These are phyloP conservation scores for Acheta domesticus DNA, from an alignment of 2,888 invertebrate genomes.

Conservation along the genomic window DNA sequence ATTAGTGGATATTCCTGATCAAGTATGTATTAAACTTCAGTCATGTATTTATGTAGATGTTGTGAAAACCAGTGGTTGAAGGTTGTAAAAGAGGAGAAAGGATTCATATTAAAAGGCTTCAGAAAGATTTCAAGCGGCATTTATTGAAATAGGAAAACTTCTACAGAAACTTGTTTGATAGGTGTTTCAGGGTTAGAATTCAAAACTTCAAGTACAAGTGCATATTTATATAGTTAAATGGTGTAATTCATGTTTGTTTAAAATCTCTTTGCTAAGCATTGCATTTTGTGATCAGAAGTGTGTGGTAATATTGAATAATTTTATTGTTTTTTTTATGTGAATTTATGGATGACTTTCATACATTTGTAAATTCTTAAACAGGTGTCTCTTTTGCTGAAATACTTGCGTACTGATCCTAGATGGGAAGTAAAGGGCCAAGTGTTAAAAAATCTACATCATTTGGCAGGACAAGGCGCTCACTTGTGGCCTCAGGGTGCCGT, in stretches of 20 bases:
- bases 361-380: conserved; percentile 34
- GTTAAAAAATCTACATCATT: conserved; percentile 62
- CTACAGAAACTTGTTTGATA: too few relatives aligned
- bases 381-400: conserved; percentile 62
- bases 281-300: too few relatives aligned
- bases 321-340: too few relatives aligned
- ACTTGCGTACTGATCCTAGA: conserved; percentile 66
- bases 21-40: conserved; percentile 55
- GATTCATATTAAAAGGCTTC: neutral
- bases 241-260: too few relatives aligned
- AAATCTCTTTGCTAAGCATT: too few relatives aligned
- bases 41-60: neutral
- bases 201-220: too few relatives aligned
- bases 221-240: too few relatives aligned
- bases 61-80: neutral
- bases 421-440: conserved; percentile 65
- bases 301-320: too few relatives aligned
- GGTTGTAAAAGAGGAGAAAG: neutral
- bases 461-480: conserved; percentile 72
- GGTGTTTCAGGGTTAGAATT: too few relatives aligned
- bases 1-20: conserved; percentile 84
- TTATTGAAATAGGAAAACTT: too few relatives aligned
- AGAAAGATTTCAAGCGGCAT: neutral
- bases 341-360: too few relatives aligned
- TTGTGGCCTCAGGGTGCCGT: conserved; percentile 67